phyloP scores from a whole-genome alignment of 2,888 invertebrate genomes.

The Acrobasis consociella region DNA sequence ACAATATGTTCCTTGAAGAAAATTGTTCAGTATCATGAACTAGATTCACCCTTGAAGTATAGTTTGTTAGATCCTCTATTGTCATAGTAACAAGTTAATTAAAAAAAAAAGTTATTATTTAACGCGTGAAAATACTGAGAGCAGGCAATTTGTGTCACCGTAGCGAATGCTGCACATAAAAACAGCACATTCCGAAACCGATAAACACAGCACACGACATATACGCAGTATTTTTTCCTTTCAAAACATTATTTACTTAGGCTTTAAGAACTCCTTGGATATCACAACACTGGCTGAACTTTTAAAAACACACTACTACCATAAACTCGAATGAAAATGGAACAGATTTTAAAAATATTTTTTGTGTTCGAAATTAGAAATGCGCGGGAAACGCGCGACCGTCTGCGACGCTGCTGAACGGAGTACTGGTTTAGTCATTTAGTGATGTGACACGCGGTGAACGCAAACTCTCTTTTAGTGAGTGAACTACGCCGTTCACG shows the following conservation, averaged over 20 bases:
- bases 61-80: too few relatives aligned
- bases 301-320: slow-evolving; percentile 19
- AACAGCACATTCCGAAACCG: slow-evolving; percentile 36
- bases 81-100: slow-evolving; percentile 3
- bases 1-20: too few relatives aligned
- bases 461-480: slow-evolving; percentile 8
- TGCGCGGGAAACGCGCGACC: slow-evolving; percentile 55
- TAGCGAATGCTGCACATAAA: slow-evolving; percentile 50
- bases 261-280: background rate
- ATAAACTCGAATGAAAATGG: background rate
- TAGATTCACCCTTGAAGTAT: too few relatives aligned
- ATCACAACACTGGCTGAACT: slow-evolving; percentile 6
- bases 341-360: slow-evolving; percentile 35
- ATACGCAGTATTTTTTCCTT: slow-evolving; percentile 22
- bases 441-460: slow-evolving; percentile 52
- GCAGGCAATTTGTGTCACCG: slow-evolving; percentile 48
- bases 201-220: slow-evolving; percentile 25
- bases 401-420: slow-evolving; percentile 50
- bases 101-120: slow-evolving; percentile 2
- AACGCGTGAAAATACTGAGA: slow-evolving; percentile 29
- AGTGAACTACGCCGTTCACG: background rate
- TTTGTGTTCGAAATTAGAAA: slow-evolving; percentile 37
- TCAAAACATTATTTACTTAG: slow-evolving; percentile 27
- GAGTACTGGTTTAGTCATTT: slow-evolving; percentile 60
- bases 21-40: too few relatives aligned